Conservation (phyloP, 1,140 invertebrate genomes). For the Drosophila persimilis region DNA sequence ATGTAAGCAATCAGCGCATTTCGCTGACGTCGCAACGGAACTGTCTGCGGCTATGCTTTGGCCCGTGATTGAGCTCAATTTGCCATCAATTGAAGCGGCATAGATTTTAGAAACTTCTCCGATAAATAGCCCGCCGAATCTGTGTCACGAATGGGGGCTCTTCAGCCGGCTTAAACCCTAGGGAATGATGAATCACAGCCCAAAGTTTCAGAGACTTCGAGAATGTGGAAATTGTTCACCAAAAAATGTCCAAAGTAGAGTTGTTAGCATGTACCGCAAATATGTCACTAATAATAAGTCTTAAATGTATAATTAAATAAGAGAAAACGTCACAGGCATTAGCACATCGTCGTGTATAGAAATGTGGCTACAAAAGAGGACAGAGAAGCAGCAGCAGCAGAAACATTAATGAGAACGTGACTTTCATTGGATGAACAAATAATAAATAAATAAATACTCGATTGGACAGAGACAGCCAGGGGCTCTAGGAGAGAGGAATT, state of each 20-base stretch:
- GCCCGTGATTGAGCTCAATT: conserved; percentile 52
- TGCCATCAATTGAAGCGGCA: conserved; percentile 32
- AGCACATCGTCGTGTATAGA: conserved; percentile 42
- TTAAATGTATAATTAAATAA: conserved; percentile 65
- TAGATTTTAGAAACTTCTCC: conserved; percentile 15
- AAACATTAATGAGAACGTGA: conserved; percentile 70
- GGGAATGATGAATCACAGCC: conserved; percentile 40
- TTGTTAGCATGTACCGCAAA: conserved; percentile 54
- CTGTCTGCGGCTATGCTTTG: too few relatives aligned
- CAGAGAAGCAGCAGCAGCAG: conserved; percentile 7
- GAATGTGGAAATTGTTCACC: conserved; percentile 44
- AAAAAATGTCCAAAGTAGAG: neutral
- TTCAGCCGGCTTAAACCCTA: conserved; percentile 17
- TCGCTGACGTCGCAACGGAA: conserved; percentile 6
- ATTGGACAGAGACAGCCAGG: neutral
- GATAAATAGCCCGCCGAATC: conserved; percentile 9
- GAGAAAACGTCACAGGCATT: conserved; percentile 65
- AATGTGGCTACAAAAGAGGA: neutral
- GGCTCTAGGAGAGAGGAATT: neutral
- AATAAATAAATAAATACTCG: conserved; percentile 28
- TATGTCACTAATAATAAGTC: conserved; percentile 64
- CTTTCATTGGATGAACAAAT: conserved; percentile 64
- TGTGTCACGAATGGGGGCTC: too few relatives aligned
- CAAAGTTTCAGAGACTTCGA: neutral
- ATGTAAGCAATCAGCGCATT: conserved; percentile 29